These are phyloP conservation scores for Odontomyia ornata DNA, from an alignment of 2,888 invertebrate species.

Conservation along the genomic window DNA sequence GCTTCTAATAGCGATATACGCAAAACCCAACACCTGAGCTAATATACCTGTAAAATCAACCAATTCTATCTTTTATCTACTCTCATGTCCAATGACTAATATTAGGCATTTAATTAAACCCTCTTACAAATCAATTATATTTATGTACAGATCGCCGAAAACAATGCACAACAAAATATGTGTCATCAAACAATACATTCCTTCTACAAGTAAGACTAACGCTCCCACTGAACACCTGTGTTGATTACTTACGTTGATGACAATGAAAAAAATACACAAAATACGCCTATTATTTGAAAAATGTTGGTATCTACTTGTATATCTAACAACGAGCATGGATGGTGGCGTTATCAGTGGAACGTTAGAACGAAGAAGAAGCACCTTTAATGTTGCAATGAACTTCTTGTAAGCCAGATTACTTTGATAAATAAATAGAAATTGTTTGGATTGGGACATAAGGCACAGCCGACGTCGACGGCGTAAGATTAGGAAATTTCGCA, in stretches of 20 bases:
- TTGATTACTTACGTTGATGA: not conserved
- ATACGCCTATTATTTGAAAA: not conserved
- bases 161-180: not conserved
- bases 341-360: too few relatives aligned
- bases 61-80: too few relatives aligned
- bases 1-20: too few relatives aligned
- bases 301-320: too few relatives aligned
- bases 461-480: not conserved
- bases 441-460: not conserved
- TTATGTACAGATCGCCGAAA: too few relatives aligned
- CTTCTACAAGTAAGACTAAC: not conserved
- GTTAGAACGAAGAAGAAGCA: not conserved
- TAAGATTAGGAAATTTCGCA: not conserved
- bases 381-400: not conserved
- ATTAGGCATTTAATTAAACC: not conserved
- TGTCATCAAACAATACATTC: slow-evolving; percentile 11
- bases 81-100: not conserved
- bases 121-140: slow-evolving; percentile 9
- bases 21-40: not conserved
- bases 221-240: slow-evolving; percentile 2
- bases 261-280: not conserved
- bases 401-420: not conserved
- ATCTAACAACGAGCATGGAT: too few relatives aligned
- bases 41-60: too few relatives aligned
- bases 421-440: not conserved